Conservation (phyloP, 2,797 vertebrate genomes). For the Okamejei kenojei region DNA sequence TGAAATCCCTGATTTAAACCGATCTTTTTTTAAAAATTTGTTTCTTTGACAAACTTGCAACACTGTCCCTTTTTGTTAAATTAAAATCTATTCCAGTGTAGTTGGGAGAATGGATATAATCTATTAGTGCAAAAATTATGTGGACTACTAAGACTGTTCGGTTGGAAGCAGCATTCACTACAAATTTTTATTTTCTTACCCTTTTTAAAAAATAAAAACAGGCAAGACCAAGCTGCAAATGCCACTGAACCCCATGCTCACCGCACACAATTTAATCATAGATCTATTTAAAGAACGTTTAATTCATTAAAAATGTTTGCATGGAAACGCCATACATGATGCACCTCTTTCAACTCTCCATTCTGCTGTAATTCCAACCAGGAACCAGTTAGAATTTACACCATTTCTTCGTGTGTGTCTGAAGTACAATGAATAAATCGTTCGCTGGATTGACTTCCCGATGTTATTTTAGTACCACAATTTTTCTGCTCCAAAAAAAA, state of each 20-base stretch:
- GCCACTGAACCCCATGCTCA: neutral
- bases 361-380: conserved; percentile 29
- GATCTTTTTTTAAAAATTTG: neutral
- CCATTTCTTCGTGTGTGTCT: neutral
- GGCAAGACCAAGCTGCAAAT: conserved; percentile 35
- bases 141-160: conserved; percentile 14
- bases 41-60: conserved; percentile 9
- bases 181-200: conserved; percentile 13
- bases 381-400: conserved; percentile 23
- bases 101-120: conserved; percentile 24
- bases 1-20: conserved; percentile 35
- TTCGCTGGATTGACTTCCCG: conserved; percentile 12
- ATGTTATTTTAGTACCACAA: conserved; percentile 8
- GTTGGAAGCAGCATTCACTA: conserved; percentile 27
- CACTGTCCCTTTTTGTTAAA: conserved; percentile 18
- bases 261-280: conserved; percentile 21
- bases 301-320: conserved; percentile 33
- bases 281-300: conserved; percentile 18
- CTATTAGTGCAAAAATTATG: conserved; percentile 36
- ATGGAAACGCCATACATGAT: conserved; percentile 23
- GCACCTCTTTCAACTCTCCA: conserved; percentile 20
- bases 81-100: conserved; percentile 30
- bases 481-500: conserved; percentile 3
- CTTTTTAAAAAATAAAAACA: neutral
- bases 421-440: neutral